Conservation (phyloP, 92 coral and sea anemone species). For the Actinostola sp. region DNA sequence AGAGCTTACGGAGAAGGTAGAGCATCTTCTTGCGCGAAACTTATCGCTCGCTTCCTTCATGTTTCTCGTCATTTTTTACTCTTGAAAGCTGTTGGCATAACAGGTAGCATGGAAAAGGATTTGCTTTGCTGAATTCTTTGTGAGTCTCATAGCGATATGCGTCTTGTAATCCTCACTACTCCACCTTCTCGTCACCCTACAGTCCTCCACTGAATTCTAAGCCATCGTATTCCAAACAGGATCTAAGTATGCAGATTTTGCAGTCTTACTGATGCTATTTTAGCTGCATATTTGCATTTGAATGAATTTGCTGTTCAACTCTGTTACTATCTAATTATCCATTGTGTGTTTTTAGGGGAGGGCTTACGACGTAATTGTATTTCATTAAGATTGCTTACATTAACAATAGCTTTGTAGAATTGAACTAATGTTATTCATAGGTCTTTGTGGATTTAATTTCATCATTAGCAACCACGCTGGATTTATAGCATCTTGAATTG, state of each 20-base stretch:
- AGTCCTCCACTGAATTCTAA: no score
- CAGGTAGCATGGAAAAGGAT: no score
- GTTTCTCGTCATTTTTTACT: not conserved
- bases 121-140: no score
- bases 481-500: no score
- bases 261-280: not conserved
- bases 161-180: no score
- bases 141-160: no score
- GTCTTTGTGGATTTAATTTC: no score
- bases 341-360: not conserved
- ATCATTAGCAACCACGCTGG: no score
- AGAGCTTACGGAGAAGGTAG: not conserved
- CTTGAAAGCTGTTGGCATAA: no score
- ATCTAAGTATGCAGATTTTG: not conserved
- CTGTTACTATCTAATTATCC: conserved; percentile 1
- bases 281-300: conserved; percentile 1
- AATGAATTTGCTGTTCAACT: not conserved
- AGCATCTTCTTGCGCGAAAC: not conserved
- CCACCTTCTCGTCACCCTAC: no score
- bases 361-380: not conserved
- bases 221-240: not conserved
- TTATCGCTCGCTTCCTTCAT: not conserved
- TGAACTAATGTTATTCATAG: not conserved
- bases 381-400: not conserved
- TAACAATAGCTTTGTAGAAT: not conserved